Evolutionary conservation across 2,113 vertebrate species (phyloP).

Genomic region (Myrmophylax atrothorax): DNA sequence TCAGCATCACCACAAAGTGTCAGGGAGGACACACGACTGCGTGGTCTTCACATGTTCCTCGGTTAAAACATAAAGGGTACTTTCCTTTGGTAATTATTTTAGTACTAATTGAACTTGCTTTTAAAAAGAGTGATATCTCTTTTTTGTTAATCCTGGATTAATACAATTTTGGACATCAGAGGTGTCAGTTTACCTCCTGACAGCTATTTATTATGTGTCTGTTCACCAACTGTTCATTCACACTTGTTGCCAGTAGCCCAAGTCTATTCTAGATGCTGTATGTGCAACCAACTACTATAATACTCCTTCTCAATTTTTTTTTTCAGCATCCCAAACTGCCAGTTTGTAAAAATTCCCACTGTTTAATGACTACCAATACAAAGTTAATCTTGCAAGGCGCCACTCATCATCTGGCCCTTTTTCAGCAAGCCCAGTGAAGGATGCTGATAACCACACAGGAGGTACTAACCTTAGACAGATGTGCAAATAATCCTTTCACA

Average conservation of each 20-base stretch:
- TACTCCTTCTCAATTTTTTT: neutral
- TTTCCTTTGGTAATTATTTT: neutral
- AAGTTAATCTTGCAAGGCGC: neutral
- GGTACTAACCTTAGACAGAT: neutral
- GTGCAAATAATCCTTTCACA: neutral
- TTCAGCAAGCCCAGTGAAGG: neutral
- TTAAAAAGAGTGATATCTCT: neutral
- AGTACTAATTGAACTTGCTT: neutral
- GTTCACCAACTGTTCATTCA: constrained; percentile 11
- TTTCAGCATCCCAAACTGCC: neutral
- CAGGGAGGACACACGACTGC: rapidly evolving
- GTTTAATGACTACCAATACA: constrained; percentile 1
- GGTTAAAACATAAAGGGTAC: neutral
- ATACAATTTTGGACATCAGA: neutral
- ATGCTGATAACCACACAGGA: constrained; percentile 10
- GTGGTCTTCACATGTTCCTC: neutral
- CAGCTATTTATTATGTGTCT: neutral
- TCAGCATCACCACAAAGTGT: neutral
- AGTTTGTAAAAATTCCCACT: neutral
- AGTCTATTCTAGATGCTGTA: neutral
- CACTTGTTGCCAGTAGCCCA: constrained; percentile 1
- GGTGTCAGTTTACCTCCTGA: neutral
- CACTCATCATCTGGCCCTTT: neutral
- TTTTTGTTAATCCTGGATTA: neutral
- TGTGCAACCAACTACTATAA: neutral